Evolutionary conservation across 2,113 vertebrate genomes (phyloP), one percentile per base, ranked within the genome.

Genomic region (Oncorhynchus masou): DNA sequence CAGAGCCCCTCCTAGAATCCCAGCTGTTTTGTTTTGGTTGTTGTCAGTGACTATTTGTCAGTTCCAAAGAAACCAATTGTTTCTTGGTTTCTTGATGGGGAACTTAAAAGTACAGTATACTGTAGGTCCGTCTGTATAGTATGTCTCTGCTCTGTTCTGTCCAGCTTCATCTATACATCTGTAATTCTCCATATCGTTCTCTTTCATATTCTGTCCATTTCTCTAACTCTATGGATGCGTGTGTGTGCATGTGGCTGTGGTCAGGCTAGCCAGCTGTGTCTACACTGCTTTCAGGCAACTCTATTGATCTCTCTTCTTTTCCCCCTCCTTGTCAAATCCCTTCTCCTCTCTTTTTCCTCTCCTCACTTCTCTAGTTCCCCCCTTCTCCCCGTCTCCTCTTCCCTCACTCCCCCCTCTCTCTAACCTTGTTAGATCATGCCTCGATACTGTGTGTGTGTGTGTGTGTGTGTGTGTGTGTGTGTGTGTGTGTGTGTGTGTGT

Each of bases 391-490:
- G 2, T 1, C 70, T 0, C 70, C 11, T 64, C 6, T 71, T 16
- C 19, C 22, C 25, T 31, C 71, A 65, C 74, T n/a, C 62, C 71
- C 75, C 48, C 74, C 82, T 73, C 71, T 80, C 67, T 68, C 64
- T 78, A 83, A 86, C 86, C 87, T 89, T 84, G 82, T 84, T 83
- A 84, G 80, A 88, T 82, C 73, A 69, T 48, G 83, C 86, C 77
- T 86, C 80, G 1, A 24, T 54, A n/a, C 16, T 12, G 0, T 67
- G 24, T 31, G 27, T 29, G 27, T 67, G 65, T 65, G 16, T 60
- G 59, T 60, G 57, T 5, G 34, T 6, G 34, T 1, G 31, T 31
- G 13, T 7, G 7, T 25, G 7, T 5, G 48, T 31, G 27, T 67
- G 27, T 65, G 19, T 62, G 59, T 62, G 59, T 6, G 39, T 9